These are phyloP conservation scores for Hylyphantes graminicola DNA, from an alignment of 1,140 invertebrate species.

Conservation along the genomic window DNA sequence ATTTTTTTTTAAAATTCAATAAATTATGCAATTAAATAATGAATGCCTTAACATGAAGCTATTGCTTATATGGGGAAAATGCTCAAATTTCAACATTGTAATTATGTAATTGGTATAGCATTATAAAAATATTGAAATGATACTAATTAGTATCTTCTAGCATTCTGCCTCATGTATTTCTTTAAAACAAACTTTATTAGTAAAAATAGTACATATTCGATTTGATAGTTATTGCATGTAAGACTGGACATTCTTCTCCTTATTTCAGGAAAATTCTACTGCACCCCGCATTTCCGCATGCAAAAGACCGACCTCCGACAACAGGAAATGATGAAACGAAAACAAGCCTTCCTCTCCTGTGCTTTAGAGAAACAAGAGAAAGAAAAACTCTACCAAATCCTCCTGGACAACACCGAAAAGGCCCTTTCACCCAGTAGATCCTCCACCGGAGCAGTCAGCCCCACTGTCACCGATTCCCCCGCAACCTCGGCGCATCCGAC, in stretches of 20 bases:
- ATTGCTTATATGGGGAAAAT: no score
- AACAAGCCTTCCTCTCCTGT: constrained; percentile 62
- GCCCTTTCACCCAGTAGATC: constrained; percentile 38
- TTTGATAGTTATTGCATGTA: not conserved
- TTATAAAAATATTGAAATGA: no score
- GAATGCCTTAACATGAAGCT: no score
- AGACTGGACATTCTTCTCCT: not conserved
- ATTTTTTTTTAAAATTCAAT: no score
- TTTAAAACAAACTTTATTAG: not conserved
- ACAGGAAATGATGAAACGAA: constrained; percentile 62
- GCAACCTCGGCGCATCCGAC: not conserved
- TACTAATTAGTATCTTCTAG: not conserved
- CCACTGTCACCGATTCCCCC: not conserved
- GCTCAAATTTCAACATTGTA: no score
- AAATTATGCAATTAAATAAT: no score
- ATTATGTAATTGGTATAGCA: no score
- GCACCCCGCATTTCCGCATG: constrained; percentile 61
- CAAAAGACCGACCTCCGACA: constrained; percentile 56
- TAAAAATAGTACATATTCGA: not conserved
- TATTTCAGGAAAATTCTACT: constrained; percentile 64
- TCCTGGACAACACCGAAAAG: constrained; percentile 53
- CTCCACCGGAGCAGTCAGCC: not conserved
- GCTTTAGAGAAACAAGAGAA: constrained; percentile 56
- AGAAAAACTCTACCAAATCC: constrained; percentile 47
- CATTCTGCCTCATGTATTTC: not conserved